These are phyloP conservation scores for Nothocercus nigrocapillus DNA, from an alignment of 2,113 vertebrate genomes.

Conservation along the genomic window DNA sequence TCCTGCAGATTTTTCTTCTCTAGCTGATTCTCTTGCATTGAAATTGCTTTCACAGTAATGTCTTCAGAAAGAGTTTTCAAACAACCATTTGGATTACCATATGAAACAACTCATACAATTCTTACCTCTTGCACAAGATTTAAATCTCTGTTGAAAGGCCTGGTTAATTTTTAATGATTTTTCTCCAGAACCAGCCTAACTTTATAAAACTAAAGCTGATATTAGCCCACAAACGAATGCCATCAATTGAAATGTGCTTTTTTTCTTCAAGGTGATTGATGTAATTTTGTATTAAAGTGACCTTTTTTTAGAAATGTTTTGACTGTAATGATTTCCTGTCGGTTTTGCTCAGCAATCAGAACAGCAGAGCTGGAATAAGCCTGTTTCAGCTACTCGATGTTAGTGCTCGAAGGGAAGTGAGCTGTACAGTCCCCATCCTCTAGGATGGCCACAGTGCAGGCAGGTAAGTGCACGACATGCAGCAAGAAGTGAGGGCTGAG, in stretches of 20 bases:
- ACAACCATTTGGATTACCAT: conserved; percentile 9
- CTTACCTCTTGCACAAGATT: conserved; percentile 25
- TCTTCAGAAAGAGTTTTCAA: neutral
- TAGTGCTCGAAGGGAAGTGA: conserved; percentile 79
- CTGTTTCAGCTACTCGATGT: conserved; percentile 76
- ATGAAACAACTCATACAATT: conserved; percentile 30
- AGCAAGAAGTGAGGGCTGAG: neutral
- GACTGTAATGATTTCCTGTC: conserved; percentile 95
- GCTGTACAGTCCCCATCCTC: conserved; percentile 26
- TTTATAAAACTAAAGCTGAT: conserved; percentile 67
- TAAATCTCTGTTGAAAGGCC: conserved; percentile 65
- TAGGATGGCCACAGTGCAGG: neutral
- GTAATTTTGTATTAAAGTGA: conserved; percentile 91
- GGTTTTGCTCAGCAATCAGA: conserved; percentile 81
- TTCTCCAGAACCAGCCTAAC: conserved; percentile 52
- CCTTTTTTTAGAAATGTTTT: conserved; percentile 90
- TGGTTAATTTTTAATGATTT: conserved; percentile 75
- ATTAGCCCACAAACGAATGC: conserved; percentile 23
- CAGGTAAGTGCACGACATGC: neutral
- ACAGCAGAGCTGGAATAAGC: conserved; percentile 73
- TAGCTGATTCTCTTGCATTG: neutral
- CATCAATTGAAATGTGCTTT: conserved; percentile 74
- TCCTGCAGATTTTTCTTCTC: neutral
- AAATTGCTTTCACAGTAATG: neutral
- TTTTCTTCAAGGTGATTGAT: conserved; percentile 88